These are phyloP conservation scores for Cistogaster globosa DNA, from an alignment of 2,888 invertebrate species.

Conservation along the genomic window DNA sequence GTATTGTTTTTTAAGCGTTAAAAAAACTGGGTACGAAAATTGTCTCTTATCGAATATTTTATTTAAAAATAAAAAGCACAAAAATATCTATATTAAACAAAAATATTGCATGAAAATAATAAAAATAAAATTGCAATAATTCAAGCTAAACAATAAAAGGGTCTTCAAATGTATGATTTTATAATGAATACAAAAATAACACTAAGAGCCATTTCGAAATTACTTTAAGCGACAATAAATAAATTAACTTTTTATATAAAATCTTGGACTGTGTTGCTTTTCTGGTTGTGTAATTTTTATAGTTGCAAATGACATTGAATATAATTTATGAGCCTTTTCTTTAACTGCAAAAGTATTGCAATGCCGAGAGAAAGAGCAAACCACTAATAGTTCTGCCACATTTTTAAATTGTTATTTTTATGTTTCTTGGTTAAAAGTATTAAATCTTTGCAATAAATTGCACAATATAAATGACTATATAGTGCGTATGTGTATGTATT, in stretches of 20 bases:
- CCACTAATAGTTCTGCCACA: background rate
- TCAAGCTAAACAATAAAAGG: no score
- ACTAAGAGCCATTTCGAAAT: background rate
- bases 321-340: background rate
- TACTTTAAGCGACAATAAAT: background rate
- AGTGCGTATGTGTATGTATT: background rate
- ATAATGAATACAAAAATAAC: no score
- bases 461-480: constrained; percentile 19
- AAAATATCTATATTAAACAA: no score
- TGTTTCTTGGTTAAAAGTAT: background rate
- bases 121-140: no score
- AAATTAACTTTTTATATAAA: background rate
- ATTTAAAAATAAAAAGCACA: no score
- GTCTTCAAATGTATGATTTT: no score
- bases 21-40: no score
- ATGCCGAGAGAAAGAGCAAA: background rate
- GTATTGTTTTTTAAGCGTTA: no score
- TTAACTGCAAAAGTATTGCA: background rate
- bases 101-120: no score
- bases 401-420: background rate
- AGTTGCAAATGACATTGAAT: background rate
- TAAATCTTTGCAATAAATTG: constrained; percentile 15
- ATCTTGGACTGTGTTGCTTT: background rate
- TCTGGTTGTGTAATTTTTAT: background rate
- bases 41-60: no score